phyloP scores from a whole-genome alignment of 2,888 invertebrate genomes.

The Nemapogon koenigi region DNA sequence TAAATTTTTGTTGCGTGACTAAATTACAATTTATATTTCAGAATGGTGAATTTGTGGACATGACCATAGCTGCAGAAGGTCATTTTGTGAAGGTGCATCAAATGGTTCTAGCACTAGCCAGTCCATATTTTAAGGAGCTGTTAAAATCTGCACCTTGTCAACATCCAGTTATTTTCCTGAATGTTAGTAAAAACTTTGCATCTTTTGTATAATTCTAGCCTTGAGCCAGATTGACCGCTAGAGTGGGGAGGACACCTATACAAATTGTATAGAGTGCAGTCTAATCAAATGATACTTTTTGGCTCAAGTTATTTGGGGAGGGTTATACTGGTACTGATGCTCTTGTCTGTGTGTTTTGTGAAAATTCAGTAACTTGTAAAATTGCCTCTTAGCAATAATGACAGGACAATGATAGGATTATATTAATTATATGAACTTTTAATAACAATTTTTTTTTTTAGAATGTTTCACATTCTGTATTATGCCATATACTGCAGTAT shows the following conservation, averaged over 20 bases:
- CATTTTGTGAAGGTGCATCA: conserved; percentile 19
- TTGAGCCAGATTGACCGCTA: no score
- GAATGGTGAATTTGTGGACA: conserved; percentile 20
- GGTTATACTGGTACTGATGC: background rate
- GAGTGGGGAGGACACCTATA: no score
- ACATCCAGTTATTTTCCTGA: conserved; percentile 20
- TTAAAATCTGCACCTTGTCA: conserved; percentile 16
- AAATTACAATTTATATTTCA: conserved; percentile 10
- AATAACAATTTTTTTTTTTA: conserved; percentile 22
- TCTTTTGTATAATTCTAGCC: no score
- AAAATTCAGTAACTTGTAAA: background rate
- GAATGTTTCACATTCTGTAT: conserved; percentile 31
- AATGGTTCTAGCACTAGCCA: conserved; percentile 17
- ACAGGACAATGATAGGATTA: background rate
- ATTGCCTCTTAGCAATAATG: background rate
- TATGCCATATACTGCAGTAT: conserved; percentile 39
- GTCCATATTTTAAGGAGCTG: conserved; percentile 18
- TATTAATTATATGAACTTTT: background rate
- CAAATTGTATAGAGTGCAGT: no score
- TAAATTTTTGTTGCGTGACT: background rate
- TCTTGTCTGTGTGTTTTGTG: background rate
- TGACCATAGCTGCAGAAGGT: conserved; percentile 19
- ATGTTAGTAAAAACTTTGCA: no score
- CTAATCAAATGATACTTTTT: no score
- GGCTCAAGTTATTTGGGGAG: background rate